Percentiles rank a stretch among this genome's conserved stretches.
Evolutionary conservation across 2,888 invertebrate genomes (phyloP).

Genomic region (Harpalus rubripes): DNA sequence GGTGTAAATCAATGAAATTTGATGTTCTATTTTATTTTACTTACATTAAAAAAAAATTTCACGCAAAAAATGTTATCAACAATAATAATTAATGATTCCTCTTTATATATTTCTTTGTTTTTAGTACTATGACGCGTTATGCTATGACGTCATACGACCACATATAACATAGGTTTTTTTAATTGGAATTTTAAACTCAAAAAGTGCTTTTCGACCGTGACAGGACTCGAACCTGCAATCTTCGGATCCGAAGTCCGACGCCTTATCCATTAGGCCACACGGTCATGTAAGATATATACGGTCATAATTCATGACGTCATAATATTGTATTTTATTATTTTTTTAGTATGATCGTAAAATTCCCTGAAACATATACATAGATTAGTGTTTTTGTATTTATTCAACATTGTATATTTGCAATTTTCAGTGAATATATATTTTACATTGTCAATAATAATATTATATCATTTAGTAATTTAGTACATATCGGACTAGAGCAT

Average conservation of each 20-base stretch:
- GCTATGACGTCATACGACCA: too few relatives aligned
- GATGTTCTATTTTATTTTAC: too few relatives aligned
- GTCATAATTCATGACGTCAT: neutral
- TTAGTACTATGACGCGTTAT: neutral
- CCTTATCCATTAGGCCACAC: constrained; percentile 86
- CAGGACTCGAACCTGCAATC: constrained; percentile 82
- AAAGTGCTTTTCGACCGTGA: constrained; percentile 77
- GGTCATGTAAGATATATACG: constrained; percentile 73
- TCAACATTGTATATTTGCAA: too few relatives aligned
- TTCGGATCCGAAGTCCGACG: constrained; percentile 83
- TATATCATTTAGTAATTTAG: too few relatives aligned
- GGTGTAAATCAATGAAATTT: neutral
- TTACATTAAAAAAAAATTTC: neutral
- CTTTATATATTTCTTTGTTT: neutral
- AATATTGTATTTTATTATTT: neutral
- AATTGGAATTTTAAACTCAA: neutral
- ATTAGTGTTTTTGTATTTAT: too few relatives aligned
- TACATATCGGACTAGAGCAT: too few relatives aligned
- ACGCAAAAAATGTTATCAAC: neutral
- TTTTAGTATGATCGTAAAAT: neutral
- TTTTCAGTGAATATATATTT: too few relatives aligned
- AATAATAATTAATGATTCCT: neutral
- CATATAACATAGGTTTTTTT: too few relatives aligned
- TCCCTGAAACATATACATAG: neutral
- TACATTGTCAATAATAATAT: too few relatives aligned